Evolutionary conservation across 92 coral and sea anemone genomes (phyloP).

Genomic region (Virgularia gustaviana): DNA sequence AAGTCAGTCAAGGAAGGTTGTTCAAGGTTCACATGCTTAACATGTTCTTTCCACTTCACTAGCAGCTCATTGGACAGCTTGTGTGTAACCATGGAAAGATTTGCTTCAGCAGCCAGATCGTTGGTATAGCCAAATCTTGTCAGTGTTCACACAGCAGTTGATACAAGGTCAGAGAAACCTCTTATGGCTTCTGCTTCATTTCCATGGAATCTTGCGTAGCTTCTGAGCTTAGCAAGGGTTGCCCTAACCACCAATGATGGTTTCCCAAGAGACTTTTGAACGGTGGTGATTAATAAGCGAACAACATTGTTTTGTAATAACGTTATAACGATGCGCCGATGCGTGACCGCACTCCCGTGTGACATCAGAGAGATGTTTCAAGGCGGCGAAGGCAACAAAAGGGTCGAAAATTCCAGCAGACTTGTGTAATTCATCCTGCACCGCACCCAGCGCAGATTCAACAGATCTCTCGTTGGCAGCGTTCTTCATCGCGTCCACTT

Average conservation of each 20-base stretch:
- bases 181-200: constrained; percentile 37
- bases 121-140: constrained; percentile 29
- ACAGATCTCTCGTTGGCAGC: too few relatives aligned
- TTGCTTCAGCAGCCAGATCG: constrained; percentile 41
- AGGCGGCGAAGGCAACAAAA: too few relatives aligned
- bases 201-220: constrained; percentile 22
- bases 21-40: background rate
- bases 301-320: too few relatives aligned
- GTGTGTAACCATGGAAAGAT: constrained; percentile 29
- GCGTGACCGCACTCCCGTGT: too few relatives aligned
- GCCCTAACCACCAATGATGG: constrained; percentile 44
- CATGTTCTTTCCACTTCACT: constrained; percentile 40
- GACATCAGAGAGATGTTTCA: too few relatives aligned
- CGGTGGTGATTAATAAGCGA: too few relatives aligned
- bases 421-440: too few relatives aligned
- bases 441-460: too few relatives aligned
- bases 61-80: constrained; percentile 38
- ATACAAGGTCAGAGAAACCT: constrained; percentile 32
- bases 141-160: constrained; percentile 41
- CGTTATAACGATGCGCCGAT: too few relatives aligned
- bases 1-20: constrained; percentile 53
- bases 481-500: too few relatives aligned
- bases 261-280: too few relatives aligned
- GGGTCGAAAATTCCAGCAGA: too few relatives aligned
- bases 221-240: constrained; percentile 20